A percentile compares a stretch with the other conserved stretches of the same genome.
Conservation (phyloP, 2,113 vertebrate genomes). For the Podarcis cretensis region DNA sequence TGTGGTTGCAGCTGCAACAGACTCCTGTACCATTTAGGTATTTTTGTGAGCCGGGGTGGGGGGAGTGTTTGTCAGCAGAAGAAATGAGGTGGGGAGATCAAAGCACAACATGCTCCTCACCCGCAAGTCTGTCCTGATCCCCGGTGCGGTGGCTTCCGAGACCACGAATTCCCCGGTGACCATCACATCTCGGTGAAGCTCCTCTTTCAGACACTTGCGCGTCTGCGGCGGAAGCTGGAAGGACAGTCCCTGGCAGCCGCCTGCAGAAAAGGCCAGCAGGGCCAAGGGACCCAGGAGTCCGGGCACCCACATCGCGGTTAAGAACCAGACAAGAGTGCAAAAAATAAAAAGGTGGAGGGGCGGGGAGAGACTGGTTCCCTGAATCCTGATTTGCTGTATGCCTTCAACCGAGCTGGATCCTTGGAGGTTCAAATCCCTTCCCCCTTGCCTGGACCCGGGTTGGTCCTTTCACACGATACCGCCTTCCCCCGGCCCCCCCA, state of each 20-base stretch:
- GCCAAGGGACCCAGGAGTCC: background rate
- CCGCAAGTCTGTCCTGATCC: slow-evolving; percentile 34
- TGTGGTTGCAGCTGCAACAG: too few relatives aligned
- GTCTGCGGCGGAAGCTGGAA: slow-evolving; percentile 46
- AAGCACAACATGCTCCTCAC: background rate
- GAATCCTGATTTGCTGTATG: background rate
- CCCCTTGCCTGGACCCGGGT: background rate
- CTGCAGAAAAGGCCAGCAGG: background rate
- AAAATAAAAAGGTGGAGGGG: too few relatives aligned
- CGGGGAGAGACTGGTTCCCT: too few relatives aligned
- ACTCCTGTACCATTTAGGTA: too few relatives aligned
- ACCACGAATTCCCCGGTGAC: slow-evolving; percentile 60
- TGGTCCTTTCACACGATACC: background rate
- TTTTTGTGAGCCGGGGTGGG: too few relatives aligned
- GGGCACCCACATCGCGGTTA: background rate
- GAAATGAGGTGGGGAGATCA: too few relatives aligned
- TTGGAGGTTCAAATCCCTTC: background rate
- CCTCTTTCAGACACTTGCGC: slow-evolving; percentile 59
- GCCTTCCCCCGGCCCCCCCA: background rate
- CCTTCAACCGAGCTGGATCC: background rate
- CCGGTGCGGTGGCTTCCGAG: slow-evolving; percentile 33
- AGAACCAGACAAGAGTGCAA: too few relatives aligned
- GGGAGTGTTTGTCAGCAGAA: too few relatives aligned
- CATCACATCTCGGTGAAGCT: slow-evolving; percentile 62
- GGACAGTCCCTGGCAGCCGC: slow-evolving; percentile 34